Percentiles rank a stretch among this genome's conserved stretches.
Evolutionary conservation across 2,888 invertebrate species (phyloP).

Genomic region (Cataglyphis altisquamis): DNA sequence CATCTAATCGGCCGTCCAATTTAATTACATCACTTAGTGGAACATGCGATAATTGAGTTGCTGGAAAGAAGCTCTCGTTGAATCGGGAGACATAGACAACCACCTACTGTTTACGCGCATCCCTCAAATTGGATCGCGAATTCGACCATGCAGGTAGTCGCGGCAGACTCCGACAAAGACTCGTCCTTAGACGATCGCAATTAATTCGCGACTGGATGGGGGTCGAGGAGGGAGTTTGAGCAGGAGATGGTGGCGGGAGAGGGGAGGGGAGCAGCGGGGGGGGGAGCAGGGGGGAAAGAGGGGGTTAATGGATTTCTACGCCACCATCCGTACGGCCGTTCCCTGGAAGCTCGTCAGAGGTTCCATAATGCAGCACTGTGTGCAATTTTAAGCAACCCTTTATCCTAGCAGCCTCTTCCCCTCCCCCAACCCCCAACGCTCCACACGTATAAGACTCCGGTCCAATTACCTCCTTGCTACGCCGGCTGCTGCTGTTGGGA

Average conservation of each 20-base stretch:
- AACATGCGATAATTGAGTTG: conserved; percentile 48
- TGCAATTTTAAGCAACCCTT: conserved; percentile 86
- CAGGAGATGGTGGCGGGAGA: conserved; percentile 68
- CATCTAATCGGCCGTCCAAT: conserved; percentile 15
- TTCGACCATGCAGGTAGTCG: conserved; percentile 75
- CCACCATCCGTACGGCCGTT: conserved; percentile 82
- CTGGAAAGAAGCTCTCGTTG: conserved; percentile 49
- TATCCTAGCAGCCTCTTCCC: conserved; percentile 80
- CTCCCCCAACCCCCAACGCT: conserved; percentile 75
- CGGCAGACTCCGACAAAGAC: conserved; percentile 79
- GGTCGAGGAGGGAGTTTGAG: conserved; percentile 54
- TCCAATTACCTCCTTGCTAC: conserved; percentile 86
- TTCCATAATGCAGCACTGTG: conserved; percentile 85
- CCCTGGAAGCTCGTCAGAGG: conserved; percentile 83
- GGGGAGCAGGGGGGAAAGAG: conserved; percentile 45
- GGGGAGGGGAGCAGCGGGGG: conserved; percentile 44
- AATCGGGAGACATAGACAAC: conserved; percentile 46
- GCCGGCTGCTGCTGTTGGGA: conserved; percentile 83
- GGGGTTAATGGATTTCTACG: conserved; percentile 84
- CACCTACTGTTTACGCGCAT: conserved; percentile 54
- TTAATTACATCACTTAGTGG: neutral
- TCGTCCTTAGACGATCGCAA: conserved; percentile 84
- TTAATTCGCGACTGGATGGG: conserved; percentile 83
- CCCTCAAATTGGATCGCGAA: conserved; percentile 72
- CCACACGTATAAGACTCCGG: conserved; percentile 85